These are phyloP conservation scores for Eudasyphora cyanicolor DNA, from an alignment of 2,888 invertebrate species.

Conservation along the genomic window DNA sequence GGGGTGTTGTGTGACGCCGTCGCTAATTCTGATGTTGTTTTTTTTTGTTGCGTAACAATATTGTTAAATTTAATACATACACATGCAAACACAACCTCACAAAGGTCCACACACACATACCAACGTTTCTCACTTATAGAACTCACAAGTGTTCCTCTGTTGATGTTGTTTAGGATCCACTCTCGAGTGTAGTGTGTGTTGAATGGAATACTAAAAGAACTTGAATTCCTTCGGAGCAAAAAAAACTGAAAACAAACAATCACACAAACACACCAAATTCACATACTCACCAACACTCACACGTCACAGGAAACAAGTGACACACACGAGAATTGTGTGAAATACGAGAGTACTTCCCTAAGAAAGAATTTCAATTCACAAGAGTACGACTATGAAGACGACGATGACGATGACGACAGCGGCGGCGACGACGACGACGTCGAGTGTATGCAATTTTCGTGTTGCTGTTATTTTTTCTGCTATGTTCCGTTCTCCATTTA, in stretches of 20 bases:
- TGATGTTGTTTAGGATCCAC: background rate
- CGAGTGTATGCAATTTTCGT: constrained; percentile 39
- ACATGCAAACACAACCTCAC: background rate
- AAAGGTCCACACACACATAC: background rate
- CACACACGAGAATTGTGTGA: constrained; percentile 47
- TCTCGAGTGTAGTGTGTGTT: background rate
- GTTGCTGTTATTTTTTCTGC: background rate
- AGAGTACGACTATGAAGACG: background rate
- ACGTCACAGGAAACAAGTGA: constrained; percentile 32
- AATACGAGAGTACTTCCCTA: constrained; percentile 34
- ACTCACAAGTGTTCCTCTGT: background rate
- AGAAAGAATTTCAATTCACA: constrained; percentile 40
- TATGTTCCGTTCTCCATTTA: background rate
- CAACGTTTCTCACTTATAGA: background rate
- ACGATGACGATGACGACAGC: background rate
- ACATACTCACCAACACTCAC: constrained; percentile 13
- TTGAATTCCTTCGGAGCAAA: background rate
- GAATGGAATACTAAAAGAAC: constrained; percentile 4
- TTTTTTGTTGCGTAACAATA: background rate
- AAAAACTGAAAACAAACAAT: background rate
- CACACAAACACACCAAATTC: constrained; percentile 36
- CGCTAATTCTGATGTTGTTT: constrained; percentile 7
- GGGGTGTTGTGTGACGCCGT: background rate
- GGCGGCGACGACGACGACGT: background rate
- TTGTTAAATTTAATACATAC: constrained; percentile 10